A percentile compares a stretch with the other conserved stretches of the same genome.
These are phyloP conservation scores for Cephalotes varians DNA, from an alignment of 2,888 invertebrate genomes.

Conservation along the genomic window DNA sequence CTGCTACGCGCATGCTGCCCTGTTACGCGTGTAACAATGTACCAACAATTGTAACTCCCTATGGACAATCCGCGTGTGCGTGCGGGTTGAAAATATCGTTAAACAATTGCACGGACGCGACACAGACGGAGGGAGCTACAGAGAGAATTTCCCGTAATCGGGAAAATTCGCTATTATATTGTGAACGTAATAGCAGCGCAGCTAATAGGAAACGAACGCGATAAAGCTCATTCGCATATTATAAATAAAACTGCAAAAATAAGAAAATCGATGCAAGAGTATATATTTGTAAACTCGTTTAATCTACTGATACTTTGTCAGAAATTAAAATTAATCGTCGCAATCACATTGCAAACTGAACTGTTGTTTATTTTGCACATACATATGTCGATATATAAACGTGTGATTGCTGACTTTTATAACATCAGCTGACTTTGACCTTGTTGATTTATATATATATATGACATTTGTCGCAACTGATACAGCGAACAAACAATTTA, in stretches of 20 bases:
- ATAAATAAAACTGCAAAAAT: neutral
- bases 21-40: conserved; percentile 69
- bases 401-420: neutral
- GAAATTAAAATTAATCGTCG: neutral
- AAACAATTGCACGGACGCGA: conserved; percentile 11
- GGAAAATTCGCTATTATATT: neutral
- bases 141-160: neutral
- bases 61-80: neutral
- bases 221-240: no score
- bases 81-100: conserved; percentile 10
- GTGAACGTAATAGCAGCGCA: neutral
- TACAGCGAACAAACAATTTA: neutral
- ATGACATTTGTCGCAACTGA: neutral
- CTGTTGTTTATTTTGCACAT: neutral
- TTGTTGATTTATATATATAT: conserved; percentile 3
- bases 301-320: neutral
- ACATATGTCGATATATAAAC: neutral
- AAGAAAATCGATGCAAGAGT: neutral
- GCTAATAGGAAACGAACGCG: neutral
- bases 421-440: neutral
- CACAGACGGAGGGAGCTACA: no score
- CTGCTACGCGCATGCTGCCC: conserved; percentile 68
- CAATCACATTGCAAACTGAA: neutral
- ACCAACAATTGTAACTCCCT: conserved; percentile 63
- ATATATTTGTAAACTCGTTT: neutral